Evolutionary conservation across 35 echinoderm and acorn worm species (phyloP).

Genomic region (Apostichopus parvimensis): DNA sequence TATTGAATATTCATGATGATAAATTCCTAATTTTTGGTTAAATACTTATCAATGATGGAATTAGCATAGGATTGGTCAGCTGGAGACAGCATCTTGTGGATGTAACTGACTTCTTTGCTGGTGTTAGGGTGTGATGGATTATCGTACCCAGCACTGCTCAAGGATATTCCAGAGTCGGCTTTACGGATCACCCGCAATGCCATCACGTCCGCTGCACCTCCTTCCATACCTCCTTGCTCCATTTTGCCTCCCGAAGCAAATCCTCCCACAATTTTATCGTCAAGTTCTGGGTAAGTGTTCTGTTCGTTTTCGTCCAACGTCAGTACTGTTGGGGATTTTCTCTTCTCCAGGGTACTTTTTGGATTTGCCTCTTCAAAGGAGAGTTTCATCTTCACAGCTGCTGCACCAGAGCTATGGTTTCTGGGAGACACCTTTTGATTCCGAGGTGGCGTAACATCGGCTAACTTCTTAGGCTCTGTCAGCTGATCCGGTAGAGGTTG

Average conservation of each 20-base stretch:
- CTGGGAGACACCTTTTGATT: background rate
- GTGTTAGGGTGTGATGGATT: background rate
- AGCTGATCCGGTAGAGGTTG: constrained; percentile 22
- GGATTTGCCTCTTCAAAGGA: background rate
- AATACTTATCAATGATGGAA: constrained; percentile 58
- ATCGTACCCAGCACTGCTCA: background rate
- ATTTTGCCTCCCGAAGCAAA: background rate
- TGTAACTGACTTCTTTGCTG: background rate
- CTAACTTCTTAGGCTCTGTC: constrained; percentile 19
- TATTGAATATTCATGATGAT: background rate
- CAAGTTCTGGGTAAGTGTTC: background rate
- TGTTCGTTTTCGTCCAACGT: background rate
- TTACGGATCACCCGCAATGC: background rate
- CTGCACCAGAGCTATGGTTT: background rate
- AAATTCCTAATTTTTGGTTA: constrained; percentile 6
- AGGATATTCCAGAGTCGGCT: constrained; percentile 28
- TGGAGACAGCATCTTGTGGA: constrained; percentile 43
- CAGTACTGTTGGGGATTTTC: background rate
- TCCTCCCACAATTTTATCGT: background rate
- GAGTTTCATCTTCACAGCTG: constrained; percentile 9
- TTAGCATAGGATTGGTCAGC: constrained; percentile 44
- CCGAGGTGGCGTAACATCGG: constrained; percentile 26
- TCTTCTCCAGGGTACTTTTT: background rate
- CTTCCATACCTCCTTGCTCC: background rate
- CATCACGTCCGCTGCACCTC: background rate